A percentile compares a stretch with the other conserved stretches of the same genome.
Conservation (phyloP, 2,888 invertebrate species). For the Geophilus truncorum region DNA sequence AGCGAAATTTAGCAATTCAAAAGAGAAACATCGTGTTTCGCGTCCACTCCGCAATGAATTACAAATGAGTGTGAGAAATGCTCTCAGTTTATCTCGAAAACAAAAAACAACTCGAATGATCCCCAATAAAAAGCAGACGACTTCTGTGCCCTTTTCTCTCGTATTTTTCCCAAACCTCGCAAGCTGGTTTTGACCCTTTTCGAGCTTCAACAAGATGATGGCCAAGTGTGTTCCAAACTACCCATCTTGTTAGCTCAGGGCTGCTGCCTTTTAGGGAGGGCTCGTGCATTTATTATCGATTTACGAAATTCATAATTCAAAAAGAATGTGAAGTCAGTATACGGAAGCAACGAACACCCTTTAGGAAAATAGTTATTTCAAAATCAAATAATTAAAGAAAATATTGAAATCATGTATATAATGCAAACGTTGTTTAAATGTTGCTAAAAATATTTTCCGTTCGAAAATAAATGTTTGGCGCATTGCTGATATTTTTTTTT, state of each 20-base stretch:
- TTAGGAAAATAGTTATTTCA: too few species aligned
- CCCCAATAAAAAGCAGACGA: not conserved
- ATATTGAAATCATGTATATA: too few species aligned
- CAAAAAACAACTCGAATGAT: not conserved
- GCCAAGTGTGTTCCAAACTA: not conserved
- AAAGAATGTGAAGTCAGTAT: not conserved
- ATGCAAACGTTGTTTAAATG: too few species aligned
- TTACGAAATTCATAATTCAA: not conserved
- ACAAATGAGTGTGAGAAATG: constrained; percentile 10
- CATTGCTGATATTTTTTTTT: constrained; percentile 3
- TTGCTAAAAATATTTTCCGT: too few species aligned
- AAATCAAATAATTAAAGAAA: too few species aligned
- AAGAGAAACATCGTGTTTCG: not conserved
- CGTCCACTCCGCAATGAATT: not conserved
- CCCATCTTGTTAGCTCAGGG: constrained; percentile 10
- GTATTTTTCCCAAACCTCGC: not conserved
- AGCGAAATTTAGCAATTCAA: not conserved
- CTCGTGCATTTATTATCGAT: constrained; percentile 4
- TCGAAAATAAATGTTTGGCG: not conserved
- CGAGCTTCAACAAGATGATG: not conserved
- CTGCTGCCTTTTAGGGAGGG: not conserved
- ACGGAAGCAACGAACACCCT: not conserved
- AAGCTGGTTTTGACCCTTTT: constrained; percentile 1
- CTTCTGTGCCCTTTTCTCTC: not conserved
- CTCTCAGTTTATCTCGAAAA: not conserved